phyloP scores from a whole-genome alignment of 2,888 invertebrate species.

The Tetrapedia diversipes region DNA sequence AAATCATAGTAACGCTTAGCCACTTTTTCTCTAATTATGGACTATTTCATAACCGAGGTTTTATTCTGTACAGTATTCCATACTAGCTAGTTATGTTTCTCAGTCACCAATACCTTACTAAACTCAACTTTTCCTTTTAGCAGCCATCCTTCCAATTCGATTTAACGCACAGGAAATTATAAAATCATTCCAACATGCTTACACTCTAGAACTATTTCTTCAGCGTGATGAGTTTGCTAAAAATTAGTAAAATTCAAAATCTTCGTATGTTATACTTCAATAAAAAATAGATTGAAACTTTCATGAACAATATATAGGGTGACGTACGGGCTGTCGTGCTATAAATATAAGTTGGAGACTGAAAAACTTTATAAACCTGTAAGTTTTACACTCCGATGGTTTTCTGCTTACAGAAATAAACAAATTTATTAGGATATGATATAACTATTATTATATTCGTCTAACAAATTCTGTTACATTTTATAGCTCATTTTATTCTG shows the following conservation, averaged over 20 bases:
- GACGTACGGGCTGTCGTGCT: background rate
- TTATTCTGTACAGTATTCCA: too few relatives aligned
- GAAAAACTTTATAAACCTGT: background rate
- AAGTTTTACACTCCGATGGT: background rate
- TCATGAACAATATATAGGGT: background rate
- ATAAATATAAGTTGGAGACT: background rate
- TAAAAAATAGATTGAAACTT: slow-evolving; percentile 1
- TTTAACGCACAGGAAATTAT: background rate
- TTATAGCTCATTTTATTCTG: background rate
- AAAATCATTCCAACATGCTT: background rate
- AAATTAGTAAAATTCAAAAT: background rate
- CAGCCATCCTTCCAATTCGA: background rate
- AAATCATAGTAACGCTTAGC: background rate
- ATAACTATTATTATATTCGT: background rate
- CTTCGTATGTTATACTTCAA: background rate
- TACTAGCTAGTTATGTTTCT: background rate
- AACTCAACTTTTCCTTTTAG: background rate
- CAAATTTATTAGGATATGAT: background rate
- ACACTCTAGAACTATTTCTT: background rate
- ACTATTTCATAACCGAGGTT: background rate
- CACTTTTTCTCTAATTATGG: background rate
- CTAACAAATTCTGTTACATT: background rate
- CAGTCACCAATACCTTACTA: background rate
- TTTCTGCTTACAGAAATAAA: background rate
- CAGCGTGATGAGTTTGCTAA: background rate